phyloP scores from a whole-genome alignment of 1,140 invertebrate genomes.

The Brachionus angularis region DNA sequence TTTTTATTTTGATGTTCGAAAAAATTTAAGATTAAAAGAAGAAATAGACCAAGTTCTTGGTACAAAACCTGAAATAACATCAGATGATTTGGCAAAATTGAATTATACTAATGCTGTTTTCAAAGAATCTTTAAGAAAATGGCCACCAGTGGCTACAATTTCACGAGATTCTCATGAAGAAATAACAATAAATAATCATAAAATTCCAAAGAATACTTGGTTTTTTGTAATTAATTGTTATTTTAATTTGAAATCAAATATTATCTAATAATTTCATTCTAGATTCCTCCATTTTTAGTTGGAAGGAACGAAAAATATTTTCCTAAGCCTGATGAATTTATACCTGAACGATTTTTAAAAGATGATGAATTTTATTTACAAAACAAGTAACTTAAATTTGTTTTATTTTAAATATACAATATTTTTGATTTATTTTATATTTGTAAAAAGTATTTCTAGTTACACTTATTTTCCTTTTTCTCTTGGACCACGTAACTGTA shows the following conservation, averaged over 20 bases:
- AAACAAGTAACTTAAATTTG: too few species aligned
- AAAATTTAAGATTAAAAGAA: not conserved
- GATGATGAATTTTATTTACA: too few species aligned
- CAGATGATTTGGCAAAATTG: not conserved
- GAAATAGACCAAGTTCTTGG: slow-evolving; percentile 23
- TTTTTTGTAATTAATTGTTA: not conserved
- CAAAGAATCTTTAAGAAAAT: slow-evolving; percentile 32
- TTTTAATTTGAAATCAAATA: not conserved
- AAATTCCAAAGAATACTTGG: not conserved
- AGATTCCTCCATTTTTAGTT: not conserved
- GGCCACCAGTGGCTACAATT: not conserved
- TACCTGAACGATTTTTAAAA: slow-evolving; percentile 17
- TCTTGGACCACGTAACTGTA: too few species aligned
- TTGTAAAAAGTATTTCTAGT: too few species aligned
- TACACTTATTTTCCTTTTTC: too few species aligned
- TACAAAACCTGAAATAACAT: not conserved
- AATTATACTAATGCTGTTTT: slow-evolving; percentile 12
- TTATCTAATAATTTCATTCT: too few species aligned
- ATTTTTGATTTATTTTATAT: too few species aligned
- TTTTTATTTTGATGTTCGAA: not conserved
- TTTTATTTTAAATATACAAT: too few species aligned
- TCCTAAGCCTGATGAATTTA: not conserved
- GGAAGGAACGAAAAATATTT: slow-evolving; percentile 21
- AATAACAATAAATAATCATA: not conserved
- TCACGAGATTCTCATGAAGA: not conserved